These are phyloP conservation scores for Chionodraco myersi DNA, from an alignment of 2,113 vertebrate species.

Conservation along the genomic window DNA sequence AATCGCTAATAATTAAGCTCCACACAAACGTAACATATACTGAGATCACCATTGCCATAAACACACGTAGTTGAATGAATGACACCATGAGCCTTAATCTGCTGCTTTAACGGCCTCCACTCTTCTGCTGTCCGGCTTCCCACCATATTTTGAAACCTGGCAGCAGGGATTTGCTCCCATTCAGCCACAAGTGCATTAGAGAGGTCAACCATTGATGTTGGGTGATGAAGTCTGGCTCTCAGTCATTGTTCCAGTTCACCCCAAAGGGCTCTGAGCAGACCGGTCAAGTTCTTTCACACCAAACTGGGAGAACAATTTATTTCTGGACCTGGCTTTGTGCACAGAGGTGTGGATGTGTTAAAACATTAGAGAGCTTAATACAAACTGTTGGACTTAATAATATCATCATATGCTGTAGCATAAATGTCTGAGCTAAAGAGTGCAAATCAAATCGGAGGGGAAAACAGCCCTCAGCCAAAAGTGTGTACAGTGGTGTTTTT, in stretches of 20 bases:
- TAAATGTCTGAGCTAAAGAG: background rate
- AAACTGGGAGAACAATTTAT: background rate
- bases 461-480: background rate
- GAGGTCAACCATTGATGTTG: background rate
- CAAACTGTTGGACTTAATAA: background rate
- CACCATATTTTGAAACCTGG: background rate
- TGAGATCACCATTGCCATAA: too few species aligned
- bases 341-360: too few species aligned
- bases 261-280: background rate
- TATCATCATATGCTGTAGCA: background rate
- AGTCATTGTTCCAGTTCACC: background rate
- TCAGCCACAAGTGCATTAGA: background rate
- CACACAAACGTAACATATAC: too few species aligned
- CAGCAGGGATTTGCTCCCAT: constrained; percentile 9
- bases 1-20: too few species aligned
- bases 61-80: background rate
- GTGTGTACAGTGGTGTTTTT: background rate
- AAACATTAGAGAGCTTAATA: background rate
- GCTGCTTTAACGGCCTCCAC: background rate
- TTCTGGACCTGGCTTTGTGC: background rate
- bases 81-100: background rate
- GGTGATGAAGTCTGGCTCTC: background rate
- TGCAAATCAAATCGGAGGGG: background rate
- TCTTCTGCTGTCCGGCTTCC: constrained; percentile 2
- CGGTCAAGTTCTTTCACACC: background rate